These are phyloP conservation scores for Andrena flavipes DNA, from an alignment of 2,888 invertebrate species.

Conservation along the genomic window DNA sequence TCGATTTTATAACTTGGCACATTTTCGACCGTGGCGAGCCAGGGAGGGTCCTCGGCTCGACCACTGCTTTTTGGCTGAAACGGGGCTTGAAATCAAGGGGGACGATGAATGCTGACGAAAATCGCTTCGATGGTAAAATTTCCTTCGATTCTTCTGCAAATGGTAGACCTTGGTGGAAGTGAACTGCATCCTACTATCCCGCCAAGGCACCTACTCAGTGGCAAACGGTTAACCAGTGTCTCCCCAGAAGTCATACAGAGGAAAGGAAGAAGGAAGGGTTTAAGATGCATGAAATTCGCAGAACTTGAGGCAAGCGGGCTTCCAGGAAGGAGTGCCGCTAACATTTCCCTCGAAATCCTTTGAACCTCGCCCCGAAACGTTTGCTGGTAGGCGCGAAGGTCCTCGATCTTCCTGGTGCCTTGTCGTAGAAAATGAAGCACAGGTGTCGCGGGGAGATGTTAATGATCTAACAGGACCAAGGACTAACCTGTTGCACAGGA, in stretches of 20 bases:
- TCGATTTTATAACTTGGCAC: conserved; percentile 22
- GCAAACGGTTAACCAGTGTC: too few species aligned
- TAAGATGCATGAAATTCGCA: too few species aligned
- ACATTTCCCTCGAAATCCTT: background rate
- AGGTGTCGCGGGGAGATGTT: conserved; percentile 5
- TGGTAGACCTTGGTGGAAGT: too few species aligned
- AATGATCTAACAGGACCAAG: background rate
- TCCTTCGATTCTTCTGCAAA: too few species aligned
- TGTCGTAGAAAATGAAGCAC: background rate
- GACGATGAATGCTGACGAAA: too few species aligned
- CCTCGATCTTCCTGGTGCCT: background rate
- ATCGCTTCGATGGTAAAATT: too few species aligned
- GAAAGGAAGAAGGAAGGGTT: too few species aligned
- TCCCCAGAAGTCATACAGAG: too few species aligned
- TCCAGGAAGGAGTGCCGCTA: background rate
- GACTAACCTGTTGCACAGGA: conserved; percentile 95
- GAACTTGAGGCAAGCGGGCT: background rate
- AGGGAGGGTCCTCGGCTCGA: background rate
- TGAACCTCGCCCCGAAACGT: background rate
- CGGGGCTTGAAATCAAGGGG: too few species aligned
- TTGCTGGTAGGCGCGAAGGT: background rate
- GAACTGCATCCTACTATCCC: too few species aligned
- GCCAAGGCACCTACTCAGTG: too few species aligned
- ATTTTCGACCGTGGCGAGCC: background rate
- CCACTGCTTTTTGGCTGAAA: background rate